Conservation (phyloP, 2,113 vertebrate species). For the Elephas maximus region DNA sequence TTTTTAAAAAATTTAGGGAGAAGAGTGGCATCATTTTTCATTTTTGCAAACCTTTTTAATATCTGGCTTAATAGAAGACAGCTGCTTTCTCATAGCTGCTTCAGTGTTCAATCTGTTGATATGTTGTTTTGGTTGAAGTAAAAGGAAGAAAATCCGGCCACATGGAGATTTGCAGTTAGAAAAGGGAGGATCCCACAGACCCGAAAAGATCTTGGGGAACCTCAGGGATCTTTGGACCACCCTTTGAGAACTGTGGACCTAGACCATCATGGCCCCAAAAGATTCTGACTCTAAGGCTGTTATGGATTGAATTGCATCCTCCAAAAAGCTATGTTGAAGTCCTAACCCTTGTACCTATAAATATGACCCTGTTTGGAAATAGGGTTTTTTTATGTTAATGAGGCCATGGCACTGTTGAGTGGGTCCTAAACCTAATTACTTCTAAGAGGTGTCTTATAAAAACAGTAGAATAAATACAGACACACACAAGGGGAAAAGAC, state of each 20-base stretch:
- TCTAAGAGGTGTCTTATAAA: neutral
- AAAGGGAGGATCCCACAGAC: neutral
- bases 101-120: neutral
- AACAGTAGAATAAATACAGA: neutral
- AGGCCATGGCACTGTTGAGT: neutral
- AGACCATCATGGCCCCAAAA: neutral
- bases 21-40: neutral
- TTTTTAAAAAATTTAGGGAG: neutral
- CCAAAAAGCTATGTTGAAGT: neutral
- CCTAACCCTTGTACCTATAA: neutral
- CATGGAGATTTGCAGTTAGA: neutral
- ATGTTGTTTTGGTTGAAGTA: neutral
- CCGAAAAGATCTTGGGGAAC: neutral
- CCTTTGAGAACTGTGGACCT: neutral
- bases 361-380: neutral
- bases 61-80: neutral
- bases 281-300: neutral
- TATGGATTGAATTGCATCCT: neutral
- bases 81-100: conserved; percentile 27
- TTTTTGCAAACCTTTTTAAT: conserved; percentile 35
- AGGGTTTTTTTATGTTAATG: neutral
- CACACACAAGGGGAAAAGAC: neutral
- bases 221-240: neutral
- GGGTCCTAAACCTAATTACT: neutral
- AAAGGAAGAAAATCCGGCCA: neutral